Conservation (phyloP, 2,797 vertebrate species). For the Gymnoscopelus braueri region DNA sequence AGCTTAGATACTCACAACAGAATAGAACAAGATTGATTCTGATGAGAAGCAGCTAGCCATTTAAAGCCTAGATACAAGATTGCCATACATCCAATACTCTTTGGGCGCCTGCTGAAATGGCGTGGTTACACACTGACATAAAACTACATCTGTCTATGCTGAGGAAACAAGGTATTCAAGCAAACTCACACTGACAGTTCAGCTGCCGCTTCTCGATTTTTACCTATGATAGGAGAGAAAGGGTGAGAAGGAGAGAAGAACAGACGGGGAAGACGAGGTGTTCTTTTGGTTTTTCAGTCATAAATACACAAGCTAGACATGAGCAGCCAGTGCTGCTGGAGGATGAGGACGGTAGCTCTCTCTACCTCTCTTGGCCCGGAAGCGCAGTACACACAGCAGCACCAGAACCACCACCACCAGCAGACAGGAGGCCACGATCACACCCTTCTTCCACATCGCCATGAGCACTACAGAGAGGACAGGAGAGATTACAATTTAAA, state of each 20-base stretch:
- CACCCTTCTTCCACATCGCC: conserved; percentile 77
- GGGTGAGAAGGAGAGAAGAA: conserved; percentile 58
- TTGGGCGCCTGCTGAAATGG: too few species aligned
- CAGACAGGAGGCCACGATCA: conserved; percentile 64
- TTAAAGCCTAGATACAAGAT: too few species aligned
- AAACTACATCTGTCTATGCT: conserved; percentile 35
- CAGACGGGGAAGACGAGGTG: conserved; percentile 12
- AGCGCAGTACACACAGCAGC: conserved; percentile 53
- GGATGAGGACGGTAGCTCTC: conserved; percentile 74
- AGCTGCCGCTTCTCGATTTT: conserved; percentile 69
- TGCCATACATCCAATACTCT: too few species aligned
- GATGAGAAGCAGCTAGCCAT: too few species aligned
- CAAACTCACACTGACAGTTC: conserved; percentile 85
- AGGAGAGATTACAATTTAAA: not conserved
- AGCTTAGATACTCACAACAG: too few species aligned
- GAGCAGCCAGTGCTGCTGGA: conserved; percentile 62
- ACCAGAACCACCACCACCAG: conserved; percentile 49
- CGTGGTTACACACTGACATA: conserved; percentile 15
- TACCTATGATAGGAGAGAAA: conserved; percentile 79
- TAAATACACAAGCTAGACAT: conserved; percentile 54
- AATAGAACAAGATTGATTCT: too few species aligned
- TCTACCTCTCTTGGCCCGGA: conserved; percentile 81
- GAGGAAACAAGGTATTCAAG: conserved; percentile 64
- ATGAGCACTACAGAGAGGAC: conserved; percentile 63
- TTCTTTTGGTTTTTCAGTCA: conserved; percentile 47